Conservation (phyloP, 2,888 invertebrate genomes). For the Agrotis exclamationis region DNA sequence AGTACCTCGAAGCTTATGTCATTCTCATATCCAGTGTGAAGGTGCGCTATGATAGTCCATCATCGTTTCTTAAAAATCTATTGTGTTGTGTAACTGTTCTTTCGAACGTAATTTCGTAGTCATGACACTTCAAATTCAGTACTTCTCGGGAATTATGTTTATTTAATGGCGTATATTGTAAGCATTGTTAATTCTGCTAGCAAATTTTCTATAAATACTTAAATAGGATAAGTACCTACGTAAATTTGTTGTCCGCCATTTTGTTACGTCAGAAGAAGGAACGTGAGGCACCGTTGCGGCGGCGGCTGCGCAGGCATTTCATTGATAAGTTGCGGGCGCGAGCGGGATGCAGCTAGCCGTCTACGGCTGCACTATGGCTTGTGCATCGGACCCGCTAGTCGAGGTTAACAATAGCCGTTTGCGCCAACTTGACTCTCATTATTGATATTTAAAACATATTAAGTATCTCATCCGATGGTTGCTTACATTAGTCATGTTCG, state of each 20-base stretch:
- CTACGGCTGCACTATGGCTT: constrained; percentile 69
- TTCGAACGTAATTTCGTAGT: constrained; percentile 66
- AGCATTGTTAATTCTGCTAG: constrained; percentile 52
- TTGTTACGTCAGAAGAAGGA: constrained; percentile 87
- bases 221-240: constrained; percentile 71
- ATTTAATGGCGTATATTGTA: constrained; percentile 56
- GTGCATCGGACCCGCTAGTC: constrained; percentile 67
- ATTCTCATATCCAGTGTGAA: constrained; percentile 13
- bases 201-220: constrained; percentile 65
- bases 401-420: constrained; percentile 66
- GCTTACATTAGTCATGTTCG: constrained; percentile 58
- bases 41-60: constrained; percentile 25
- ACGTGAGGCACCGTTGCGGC: constrained; percentile 84
- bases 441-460: constrained; percentile 59
- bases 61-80: constrained; percentile 65
- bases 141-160: constrained; percentile 66
- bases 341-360: constrained; percentile 83
- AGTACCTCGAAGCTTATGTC: constrained; percentile 7
- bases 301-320: constrained; percentile 84
- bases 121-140: constrained; percentile 64
- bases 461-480: constrained; percentile 48
- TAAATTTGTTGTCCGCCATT: constrained; percentile 82
- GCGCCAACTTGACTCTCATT: constrained; percentile 62
- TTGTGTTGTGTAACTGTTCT: constrained; percentile 69
- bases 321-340: constrained; percentile 87